Evolutionary conservation across 2,888 invertebrate genomes (phyloP).

Genomic region (Eupithecia subumbrata): DNA sequence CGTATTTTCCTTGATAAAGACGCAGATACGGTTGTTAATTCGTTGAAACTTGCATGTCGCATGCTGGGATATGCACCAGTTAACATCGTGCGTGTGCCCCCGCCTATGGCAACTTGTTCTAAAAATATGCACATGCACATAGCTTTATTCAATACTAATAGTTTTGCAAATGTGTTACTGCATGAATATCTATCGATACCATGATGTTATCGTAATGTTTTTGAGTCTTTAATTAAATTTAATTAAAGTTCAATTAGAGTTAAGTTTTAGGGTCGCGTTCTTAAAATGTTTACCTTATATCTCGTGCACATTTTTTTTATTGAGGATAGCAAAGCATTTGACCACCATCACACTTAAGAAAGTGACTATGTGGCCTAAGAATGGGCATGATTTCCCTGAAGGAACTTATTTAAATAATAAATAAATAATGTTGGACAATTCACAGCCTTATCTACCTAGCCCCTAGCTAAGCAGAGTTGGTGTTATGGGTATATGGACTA

Average conservation of each 20-base stretch:
- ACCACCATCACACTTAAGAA: too few relatives aligned
- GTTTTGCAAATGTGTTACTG: background rate
- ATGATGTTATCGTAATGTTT: background rate
- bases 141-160: background rate
- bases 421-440: too few relatives aligned
- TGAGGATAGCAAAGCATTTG: too few relatives aligned
- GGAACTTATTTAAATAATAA: too few relatives aligned
- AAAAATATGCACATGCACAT: background rate
- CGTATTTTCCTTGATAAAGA: slow-evolving; percentile 23
- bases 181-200: background rate
- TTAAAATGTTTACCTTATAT: background rate
- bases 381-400: too few relatives aligned
- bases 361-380: too few relatives aligned
- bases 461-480: too few relatives aligned
- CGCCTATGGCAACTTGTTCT: background rate
- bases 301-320: background rate
- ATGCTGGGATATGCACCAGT: slow-evolving; percentile 42
- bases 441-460: too few relatives aligned
- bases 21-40: slow-evolving; percentile 35
- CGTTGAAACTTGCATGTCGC: slow-evolving; percentile 34
- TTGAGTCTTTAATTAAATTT: background rate
- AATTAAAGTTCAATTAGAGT: background rate
- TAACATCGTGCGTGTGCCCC: slow-evolving; percentile 32
- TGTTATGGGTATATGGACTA: too few relatives aligned
- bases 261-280: background rate